A percentile compares a stretch with the other conserved stretches of the same genome.
Conservation (phyloP, 2,113 vertebrate genomes). For the Cettia cetti region DNA sequence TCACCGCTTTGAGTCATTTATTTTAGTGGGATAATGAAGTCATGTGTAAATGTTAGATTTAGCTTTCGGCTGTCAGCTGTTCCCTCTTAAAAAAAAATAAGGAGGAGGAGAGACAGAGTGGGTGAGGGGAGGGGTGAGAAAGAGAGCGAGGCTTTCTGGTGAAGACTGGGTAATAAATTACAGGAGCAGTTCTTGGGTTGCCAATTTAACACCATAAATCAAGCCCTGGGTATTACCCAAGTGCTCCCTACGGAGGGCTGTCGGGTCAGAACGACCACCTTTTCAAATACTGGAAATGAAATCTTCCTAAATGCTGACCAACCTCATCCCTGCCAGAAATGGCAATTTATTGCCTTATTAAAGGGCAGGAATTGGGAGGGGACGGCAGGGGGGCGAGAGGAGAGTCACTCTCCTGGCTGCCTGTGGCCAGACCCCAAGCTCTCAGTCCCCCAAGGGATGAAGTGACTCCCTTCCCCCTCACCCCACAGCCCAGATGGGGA, state of each 20-base stretch:
- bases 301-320: constrained; percentile 70
- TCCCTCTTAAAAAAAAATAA: constrained; percentile 32
- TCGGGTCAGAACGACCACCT: constrained; percentile 59
- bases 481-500: background rate
- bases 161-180: constrained; percentile 75
- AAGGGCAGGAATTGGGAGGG: background rate
- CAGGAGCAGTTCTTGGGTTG: constrained; percentile 70
- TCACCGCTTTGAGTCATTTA: background rate
- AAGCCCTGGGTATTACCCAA: constrained; percentile 73
- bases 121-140: background rate
- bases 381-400: background rate
- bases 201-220: constrained; percentile 80
- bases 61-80: constrained; percentile 52
- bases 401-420: background rate
- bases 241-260: constrained; percentile 48
- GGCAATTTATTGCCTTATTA: constrained; percentile 30
- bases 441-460: background rate
- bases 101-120: background rate
- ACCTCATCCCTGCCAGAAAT: constrained; percentile 8
- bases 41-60: constrained; percentile 49
- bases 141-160: constrained; percentile 33
- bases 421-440: background rate
- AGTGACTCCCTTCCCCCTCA: background rate
- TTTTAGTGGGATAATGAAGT: constrained; percentile 46
- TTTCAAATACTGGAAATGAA: constrained; percentile 72